A percentile compares a stretch with the other conserved stretches of the same genome.
These are phyloP conservation scores for Aepyceros melampus DNA, from an alignment of 2,113 vertebrate genomes.

Conservation along the genomic window DNA sequence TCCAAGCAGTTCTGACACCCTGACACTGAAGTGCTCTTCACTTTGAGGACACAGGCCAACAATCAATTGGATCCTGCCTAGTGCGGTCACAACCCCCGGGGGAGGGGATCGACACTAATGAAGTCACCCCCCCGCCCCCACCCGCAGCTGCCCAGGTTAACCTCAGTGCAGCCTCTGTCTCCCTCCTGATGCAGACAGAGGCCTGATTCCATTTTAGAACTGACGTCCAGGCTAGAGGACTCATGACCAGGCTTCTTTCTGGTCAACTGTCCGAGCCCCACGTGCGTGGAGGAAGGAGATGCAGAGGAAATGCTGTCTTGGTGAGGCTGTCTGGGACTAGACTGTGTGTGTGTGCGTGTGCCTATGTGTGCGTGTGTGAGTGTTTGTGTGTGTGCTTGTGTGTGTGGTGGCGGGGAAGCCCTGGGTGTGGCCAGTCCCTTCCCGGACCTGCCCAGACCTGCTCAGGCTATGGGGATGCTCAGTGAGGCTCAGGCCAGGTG, in stretches of 20 bases:
- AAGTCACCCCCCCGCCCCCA: not conserved
- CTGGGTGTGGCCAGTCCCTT: not conserved
- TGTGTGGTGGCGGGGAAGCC: not conserved
- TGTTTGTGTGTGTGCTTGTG: not conserved
- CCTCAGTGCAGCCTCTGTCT: not conserved
- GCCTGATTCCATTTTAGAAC: not conserved
- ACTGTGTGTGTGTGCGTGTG: not conserved
- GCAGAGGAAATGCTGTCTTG: not conserved
- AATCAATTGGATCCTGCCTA: accelerated
- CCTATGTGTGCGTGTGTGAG: not conserved
- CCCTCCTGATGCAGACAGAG: not conserved
- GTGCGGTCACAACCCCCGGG: accelerated
- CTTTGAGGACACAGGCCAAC: not conserved
- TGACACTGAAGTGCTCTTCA: accelerated
- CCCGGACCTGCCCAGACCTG: not conserved
- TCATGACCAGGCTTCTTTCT: not conserved
- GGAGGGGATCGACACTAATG: not conserved
- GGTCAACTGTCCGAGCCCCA: not conserved
- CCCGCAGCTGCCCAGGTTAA: not conserved
- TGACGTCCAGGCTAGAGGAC: not conserved
- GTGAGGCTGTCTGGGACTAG: not conserved
- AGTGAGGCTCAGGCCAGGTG: not conserved
- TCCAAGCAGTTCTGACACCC: not conserved
- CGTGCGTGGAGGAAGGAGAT: too few relatives aligned
- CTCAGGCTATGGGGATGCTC: not conserved